Base-by-base conservation (phyloP, 2,113 vertebrate genomes). In the Salvator merianae region DNA sequence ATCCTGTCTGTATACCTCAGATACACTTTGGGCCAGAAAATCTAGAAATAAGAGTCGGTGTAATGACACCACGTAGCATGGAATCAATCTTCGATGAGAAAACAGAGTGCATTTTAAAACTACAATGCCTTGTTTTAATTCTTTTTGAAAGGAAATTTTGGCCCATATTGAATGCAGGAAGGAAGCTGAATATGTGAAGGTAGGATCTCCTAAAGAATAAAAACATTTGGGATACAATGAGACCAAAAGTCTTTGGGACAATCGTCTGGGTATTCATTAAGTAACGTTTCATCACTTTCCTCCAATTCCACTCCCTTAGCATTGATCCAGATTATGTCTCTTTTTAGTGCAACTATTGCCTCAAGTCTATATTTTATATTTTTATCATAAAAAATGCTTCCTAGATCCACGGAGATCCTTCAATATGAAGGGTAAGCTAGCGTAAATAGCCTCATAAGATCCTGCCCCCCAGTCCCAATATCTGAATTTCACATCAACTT, bases 31-130 rank as follows among this genome's bases (percentile, higher is more conserved):
- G 55, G 76, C 38, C 73, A 38, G 53, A 38, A 73, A 78, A 79
- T 73, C 77, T 72, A 63, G 53, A 65, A 73, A 79, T 73, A 85
- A 79, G 71, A 36, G 30, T 62, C 77, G 38, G 77, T 79, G 63
- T 43, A 30, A 79, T 24, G 77, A 59, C 79, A 84, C 80, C 0
- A 7, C 70, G 77, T 43, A 40, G 63, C 38, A 65, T 36, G 9
- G 40, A 70, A 50, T 73, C 69, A 79, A 65, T 85, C n/a, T 71
- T 79, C 55, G n/a, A 14, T 32, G 50, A 70, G 13, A 73, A 55
- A 71, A 63, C 16, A 63, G 43, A 32, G 32, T 76, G n/a, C 26
- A 36, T 16, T 53, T 59, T 47, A 74, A 62, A 66, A 14, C 3
- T 53, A 47, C 6, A 72, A 30, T 65, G 36, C 50, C 26, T 79